phyloP scores from a whole-genome alignment of 2,113 vertebrate species.

The Cettia cetti region DNA sequence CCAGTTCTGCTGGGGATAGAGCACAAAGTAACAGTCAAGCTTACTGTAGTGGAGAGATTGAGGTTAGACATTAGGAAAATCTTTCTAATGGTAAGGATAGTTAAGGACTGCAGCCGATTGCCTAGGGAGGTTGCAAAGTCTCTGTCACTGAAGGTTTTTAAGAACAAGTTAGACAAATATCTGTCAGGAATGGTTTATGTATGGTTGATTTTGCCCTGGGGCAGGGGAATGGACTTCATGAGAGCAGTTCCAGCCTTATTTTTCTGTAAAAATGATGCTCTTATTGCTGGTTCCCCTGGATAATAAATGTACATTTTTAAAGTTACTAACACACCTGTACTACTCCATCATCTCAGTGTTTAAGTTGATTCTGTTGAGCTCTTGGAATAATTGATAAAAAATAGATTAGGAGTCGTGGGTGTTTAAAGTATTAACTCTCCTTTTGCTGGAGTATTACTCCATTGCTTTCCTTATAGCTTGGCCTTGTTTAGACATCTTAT shows the following conservation, averaged over 20 bases:
- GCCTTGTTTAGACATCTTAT: background rate
- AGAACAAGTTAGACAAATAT: constrained; percentile 58
- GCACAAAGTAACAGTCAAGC: background rate
- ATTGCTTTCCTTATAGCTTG: background rate
- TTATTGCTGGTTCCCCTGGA: constrained; percentile 28
- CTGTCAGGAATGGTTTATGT: constrained; percentile 56
- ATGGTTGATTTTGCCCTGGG: constrained; percentile 20
- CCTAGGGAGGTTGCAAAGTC: constrained; percentile 49
- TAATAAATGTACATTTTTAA: constrained; percentile 20
- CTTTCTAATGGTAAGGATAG: constrained; percentile 32
- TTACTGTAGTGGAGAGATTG: background rate
- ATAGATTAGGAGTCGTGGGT: background rate
- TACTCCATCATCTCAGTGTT: background rate
- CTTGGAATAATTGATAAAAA: constrained; percentile 13
- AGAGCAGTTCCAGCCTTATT: constrained; percentile 46
- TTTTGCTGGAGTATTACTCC: background rate
- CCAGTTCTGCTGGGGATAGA: background rate
- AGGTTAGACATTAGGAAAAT: constrained; percentile 46
- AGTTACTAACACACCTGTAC: background rate
- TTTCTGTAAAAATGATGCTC: constrained; percentile 6
- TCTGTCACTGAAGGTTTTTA: constrained; percentile 29
- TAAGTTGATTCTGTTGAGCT: constrained; percentile 3
- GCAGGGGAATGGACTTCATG: constrained; percentile 39
- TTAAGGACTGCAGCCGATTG: constrained; percentile 5
- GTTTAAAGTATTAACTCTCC: background rate